Percentiles rank a stretch among this genome's conserved stretches.
Conservation (phyloP, 2,113 vertebrate species). For the Dolichallabes microphthalmus region DNA sequence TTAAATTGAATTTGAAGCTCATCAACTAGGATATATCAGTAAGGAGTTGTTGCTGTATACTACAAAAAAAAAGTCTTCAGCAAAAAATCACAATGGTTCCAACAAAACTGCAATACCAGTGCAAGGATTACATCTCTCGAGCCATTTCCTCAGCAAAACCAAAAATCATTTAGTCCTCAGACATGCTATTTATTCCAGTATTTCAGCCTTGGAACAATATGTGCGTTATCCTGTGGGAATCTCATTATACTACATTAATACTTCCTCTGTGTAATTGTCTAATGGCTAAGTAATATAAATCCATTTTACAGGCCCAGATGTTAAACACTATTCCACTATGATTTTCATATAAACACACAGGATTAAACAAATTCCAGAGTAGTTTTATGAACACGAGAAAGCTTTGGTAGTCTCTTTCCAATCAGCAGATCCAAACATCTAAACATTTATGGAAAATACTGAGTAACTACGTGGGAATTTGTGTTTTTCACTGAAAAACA, state of each 20-base stretch:
- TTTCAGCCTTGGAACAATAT: not conserved
- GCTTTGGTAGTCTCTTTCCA: not conserved
- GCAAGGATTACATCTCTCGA: not conserved
- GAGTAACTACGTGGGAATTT: not conserved
- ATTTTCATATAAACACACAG: not conserved
- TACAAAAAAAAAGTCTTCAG: no score
- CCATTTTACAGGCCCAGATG: constrained; percentile 13
- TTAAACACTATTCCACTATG: not conserved
- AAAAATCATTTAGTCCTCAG: not conserved
- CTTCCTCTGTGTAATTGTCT: constrained; percentile 2
- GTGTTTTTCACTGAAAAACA: not conserved
- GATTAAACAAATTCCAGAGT: not conserved
- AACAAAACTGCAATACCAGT: not conserved
- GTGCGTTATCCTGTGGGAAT: not conserved
- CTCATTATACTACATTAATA: not conserved
- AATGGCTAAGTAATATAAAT: not conserved
- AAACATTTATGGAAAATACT: not conserved
- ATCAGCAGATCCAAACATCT: not conserved
- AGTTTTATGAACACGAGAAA: not conserved
- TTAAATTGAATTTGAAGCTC: not conserved
- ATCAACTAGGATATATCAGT: no score
- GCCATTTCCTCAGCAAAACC: not conserved
- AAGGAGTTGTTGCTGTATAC: not conserved
- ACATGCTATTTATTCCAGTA: not conserved
- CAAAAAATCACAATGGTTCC: not conserved